Base-by-base conservation (phyloP, 2,113 vertebrate genomes). In the Sitta europaea region DNA sequence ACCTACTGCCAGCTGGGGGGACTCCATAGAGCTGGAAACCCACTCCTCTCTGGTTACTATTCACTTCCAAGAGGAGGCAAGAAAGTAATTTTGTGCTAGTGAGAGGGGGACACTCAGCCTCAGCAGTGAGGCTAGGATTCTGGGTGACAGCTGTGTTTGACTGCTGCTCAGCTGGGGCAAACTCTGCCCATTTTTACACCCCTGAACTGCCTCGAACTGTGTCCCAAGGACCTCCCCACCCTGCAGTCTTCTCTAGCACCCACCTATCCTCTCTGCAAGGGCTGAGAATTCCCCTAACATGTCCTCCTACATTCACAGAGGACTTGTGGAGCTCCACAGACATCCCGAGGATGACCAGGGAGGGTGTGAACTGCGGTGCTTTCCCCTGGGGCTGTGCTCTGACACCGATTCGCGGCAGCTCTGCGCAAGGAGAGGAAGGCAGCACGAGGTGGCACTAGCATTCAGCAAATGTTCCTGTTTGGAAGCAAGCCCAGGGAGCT, bases 401-500 rank as follows among this genome's bases (percentile, higher is more conserved):
- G 22, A 9, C 42, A 5, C 12, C 0, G 0, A 11, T 5, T 19
- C 23, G 7, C 5, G 3, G 5, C 65, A 65, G 61, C 58, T 55
- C 8, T 3, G 45, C 18, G 86, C 88, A 91, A 86, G 87, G 75
- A 81, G 70, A 25, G 22, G 38, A 36, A 54, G 33, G 42, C 36
- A 86, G 27, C 94, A 86, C 92, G 29, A 96, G 97, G 63, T 95
- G 90, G 95, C 96, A 96, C 93, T 53, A 96, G 55, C 53, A 92
- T 73, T 67, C 57, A 94, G 94, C 51, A 93, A 81, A 90, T 92
- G 65, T 48, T 91, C 9, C 3, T 14, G 27, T 17, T 43, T 12
- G 55, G 25, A 38, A 36, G 14, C 2, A 4, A 29, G 24, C 38
- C 10, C 3, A 1, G 13, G 18, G 21, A 55, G 55, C 55, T 54